Evolutionary conservation across 2,113 vertebrate genomes (phyloP), one percentile per base, ranked within the genome.

Genomic region (Epinephelus fuscoguttatus): DNA sequence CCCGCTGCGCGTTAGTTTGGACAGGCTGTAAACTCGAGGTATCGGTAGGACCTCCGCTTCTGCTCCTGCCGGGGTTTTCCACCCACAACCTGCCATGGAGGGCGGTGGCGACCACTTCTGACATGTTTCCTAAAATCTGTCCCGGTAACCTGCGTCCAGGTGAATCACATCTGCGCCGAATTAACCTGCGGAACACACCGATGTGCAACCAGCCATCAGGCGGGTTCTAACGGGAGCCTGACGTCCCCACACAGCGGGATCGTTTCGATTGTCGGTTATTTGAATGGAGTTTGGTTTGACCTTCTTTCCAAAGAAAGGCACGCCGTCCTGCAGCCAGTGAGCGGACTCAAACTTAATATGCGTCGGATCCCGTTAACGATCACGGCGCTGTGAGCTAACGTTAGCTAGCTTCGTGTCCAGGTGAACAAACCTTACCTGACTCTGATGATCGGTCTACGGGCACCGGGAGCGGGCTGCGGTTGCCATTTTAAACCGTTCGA

Each of bases 401-500:
- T 37, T 6, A 37, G 33, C 33, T 37, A 37, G 33, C 33, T 37
- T 37, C 33, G 33, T 37, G 33, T 7, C 6, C 33, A 37, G 33
- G 33, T 37, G 33, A 37, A 12, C 12, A 8, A 21, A 6, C 18
- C 63, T 70, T 63, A 91, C 89, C 87, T 89, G 70, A 0, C 9
- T 71, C 33, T 37, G 33, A 37, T 37, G 33, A 9, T 53, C 30
- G 17, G 73, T 59, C 64, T 75, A 73, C 1, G 75, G 74, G 27
- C 47, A 5, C 79, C 79, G 79, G 62, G 18, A 57, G 63, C 66
- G 69, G 69, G 42, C 53, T 66, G 55, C n/a, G 74, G 82, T 55
- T 60, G 62, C 87, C 89, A 87, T 91, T 78, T 89, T 85, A 82
- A 60, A 53, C 30, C 69, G 52, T 4, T 80, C 75, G 13, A 84